phyloP scores from a whole-genome alignment of 1,140 invertebrate genomes.

The Heliothis virescens region DNA sequence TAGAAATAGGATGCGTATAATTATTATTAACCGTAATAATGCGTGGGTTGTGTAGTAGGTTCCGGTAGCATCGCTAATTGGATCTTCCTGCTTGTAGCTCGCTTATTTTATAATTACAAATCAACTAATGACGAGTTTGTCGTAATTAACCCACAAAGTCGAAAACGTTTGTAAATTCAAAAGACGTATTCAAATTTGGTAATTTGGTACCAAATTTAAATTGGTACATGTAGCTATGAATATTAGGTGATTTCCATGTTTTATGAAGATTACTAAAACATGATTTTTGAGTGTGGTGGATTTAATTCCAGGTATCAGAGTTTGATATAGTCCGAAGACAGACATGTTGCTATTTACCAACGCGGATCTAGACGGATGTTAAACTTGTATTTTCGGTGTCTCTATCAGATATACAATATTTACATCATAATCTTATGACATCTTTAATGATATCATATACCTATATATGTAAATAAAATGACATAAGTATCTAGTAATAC shows the following conservation, averaged over 20 bases:
- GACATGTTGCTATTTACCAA: too few relatives aligned
- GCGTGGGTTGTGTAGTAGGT: constrained; percentile 28
- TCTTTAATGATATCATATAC: too few relatives aligned
- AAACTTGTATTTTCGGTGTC: too few relatives aligned
- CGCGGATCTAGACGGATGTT: too few relatives aligned
- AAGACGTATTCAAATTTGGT: neutral
- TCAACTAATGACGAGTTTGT: constrained; percentile 15
- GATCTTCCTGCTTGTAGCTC: constrained; percentile 54
- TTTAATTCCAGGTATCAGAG: too few relatives aligned
- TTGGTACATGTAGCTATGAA: neutral
- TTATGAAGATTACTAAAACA: neutral
- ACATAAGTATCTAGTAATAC: neutral
- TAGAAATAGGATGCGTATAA: constrained; percentile 43
- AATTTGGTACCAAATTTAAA: neutral
- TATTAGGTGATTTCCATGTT: too few relatives aligned
- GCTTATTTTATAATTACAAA: constrained; percentile 33
- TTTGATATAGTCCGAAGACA: too few relatives aligned
- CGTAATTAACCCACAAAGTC: constrained; percentile 21
- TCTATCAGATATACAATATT: too few relatives aligned
- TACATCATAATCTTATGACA: too few relatives aligned
- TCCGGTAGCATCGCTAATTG: constrained; percentile 60
- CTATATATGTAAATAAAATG: neutral
- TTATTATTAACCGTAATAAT: constrained; percentile 42
- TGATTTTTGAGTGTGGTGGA: neutral
- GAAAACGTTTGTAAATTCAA: constrained; percentile 1